Evolutionary conservation across 2,888 invertebrate genomes (phyloP).

Genomic region (Plebejus melissa): DNA sequence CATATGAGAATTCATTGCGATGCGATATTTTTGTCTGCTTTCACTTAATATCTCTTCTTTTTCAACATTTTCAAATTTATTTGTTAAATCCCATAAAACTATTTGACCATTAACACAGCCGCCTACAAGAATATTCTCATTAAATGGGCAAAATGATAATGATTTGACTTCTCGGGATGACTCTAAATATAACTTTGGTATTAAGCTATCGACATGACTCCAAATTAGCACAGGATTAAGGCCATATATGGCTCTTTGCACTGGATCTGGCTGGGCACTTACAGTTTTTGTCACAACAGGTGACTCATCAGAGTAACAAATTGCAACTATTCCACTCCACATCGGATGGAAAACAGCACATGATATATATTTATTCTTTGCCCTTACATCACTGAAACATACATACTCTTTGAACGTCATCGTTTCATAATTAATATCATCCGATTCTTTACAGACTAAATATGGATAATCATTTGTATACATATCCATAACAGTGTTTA

Average conservation of each 20-base stretch:
- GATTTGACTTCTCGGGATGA: constrained; percentile 82
- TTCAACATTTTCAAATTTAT: constrained; percentile 81
- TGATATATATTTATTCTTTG: constrained; percentile 83
- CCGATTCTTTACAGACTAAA: constrained; percentile 57
- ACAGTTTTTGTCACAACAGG: constrained; percentile 66
- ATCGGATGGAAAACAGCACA: constrained; percentile 84
- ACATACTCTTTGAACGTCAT: constrained; percentile 75
- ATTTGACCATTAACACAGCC: constrained; percentile 86
- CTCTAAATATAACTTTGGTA: constrained; percentile 84
- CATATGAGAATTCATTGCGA: constrained; percentile 80
- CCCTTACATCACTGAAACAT: constrained; percentile 83
- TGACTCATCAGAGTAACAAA: constrained; percentile 81
- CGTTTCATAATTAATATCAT: constrained; percentile 51
- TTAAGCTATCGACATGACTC: constrained; percentile 85
- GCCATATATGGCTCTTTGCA: constrained; percentile 79
- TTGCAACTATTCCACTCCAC: constrained; percentile 83
- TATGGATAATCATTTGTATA: constrained; percentile 81
- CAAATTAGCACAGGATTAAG: constrained; percentile 85
- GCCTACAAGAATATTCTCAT: constrained; percentile 84
- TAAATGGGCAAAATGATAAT: constrained; percentile 83
- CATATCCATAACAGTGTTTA: constrained; percentile 78
- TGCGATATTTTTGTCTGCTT: constrained; percentile 81
- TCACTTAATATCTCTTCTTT: constrained; percentile 80
- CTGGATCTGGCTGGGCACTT: constrained; percentile 62
- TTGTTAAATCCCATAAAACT: constrained; percentile 83